Base-by-base conservation (phyloP, 2,113 vertebrate genomes). In the Australoheros scitulus region DNA sequence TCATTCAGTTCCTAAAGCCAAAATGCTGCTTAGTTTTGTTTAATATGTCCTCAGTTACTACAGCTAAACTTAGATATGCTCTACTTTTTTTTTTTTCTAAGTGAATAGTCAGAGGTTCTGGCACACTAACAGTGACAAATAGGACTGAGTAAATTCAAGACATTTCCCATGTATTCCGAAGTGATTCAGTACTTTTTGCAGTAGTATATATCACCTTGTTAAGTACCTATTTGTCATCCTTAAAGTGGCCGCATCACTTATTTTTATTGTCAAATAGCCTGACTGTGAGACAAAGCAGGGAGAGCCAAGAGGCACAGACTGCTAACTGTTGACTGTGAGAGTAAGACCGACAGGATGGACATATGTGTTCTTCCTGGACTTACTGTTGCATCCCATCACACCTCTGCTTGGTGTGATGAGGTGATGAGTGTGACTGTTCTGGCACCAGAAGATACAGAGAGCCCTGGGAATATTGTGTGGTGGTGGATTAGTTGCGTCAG, bases 361-460 rank as follows among this genome's bases (percentile, higher is more conserved):
- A 86, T 61, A 76, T 83, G 70, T 84, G 89, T 82, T 87, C 92
- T 92, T 92, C 88, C 92, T 89, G 93, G 83, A 91, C 93, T 88
- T 81, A 90, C 81, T 87, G 89, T 89, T 83, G 80, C 83, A 83
- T 92, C 89, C 86, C 82, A 80, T 93, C 90, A 94, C 94, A 93
- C 92, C 80, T 92, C 77, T 83, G 89, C 64, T 89, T 81, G 88
- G 80, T 80, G 82, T 83, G 92, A 88, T 86, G 85, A 86, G 85
- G 61, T 24, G 47, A 74, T 50, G n/a, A 58, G 76, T 86, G 83
- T 83, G 80, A 79, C 83, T 52, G 15, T 43, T 79, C 9, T 24
- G 81, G 74, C 86, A 70, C 82, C 65, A 87, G 68, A 65, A 74
- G 34, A 41, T 8, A 38, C 34, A 78, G n/a, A 64, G 56, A 68